Percentiles rank a stretch among this genome's conserved stretches.
These are phyloP conservation scores for Trachemys scripta DNA, from an alignment of 2,113 vertebrate genomes.

Conservation along the genomic window DNA sequence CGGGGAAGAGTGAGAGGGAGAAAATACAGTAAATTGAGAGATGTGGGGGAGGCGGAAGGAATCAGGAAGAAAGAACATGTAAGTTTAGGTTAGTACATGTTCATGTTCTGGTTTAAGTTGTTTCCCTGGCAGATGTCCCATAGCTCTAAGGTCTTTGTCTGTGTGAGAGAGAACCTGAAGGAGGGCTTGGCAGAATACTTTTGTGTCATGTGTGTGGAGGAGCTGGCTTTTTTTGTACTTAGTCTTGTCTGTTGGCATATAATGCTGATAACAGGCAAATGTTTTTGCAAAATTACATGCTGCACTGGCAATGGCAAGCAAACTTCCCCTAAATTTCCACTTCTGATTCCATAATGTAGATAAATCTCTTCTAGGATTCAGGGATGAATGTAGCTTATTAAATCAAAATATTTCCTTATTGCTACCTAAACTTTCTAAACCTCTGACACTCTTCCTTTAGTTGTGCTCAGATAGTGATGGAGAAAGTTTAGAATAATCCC, in stretches of 20 bases:
- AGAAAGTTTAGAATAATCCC: neutral
- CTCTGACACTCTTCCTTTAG: neutral
- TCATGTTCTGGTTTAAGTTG: slow-evolving; percentile 77
- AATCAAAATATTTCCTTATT: neutral
- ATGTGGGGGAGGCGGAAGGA: slow-evolving; percentile 29
- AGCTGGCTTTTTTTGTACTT: slow-evolving; percentile 70
- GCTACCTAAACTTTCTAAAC: neutral
- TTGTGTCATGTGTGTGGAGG: slow-evolving; percentile 43
- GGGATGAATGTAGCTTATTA: neutral
- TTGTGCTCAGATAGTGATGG: neutral
- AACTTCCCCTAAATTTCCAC: slow-evolving; percentile 14
- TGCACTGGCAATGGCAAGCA: slow-evolving; percentile 38
- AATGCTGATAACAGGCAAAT: slow-evolving; percentile 51
- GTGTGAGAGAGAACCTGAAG: slow-evolving; percentile 75
- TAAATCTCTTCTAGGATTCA: neutral
- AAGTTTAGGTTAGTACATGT: slow-evolving; percentile 77
- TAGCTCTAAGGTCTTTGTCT: slow-evolving; percentile 79
- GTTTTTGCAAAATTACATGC: slow-evolving; percentile 1
- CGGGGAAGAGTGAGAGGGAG: slow-evolving; percentile 23
- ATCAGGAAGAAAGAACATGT: slow-evolving; percentile 69
- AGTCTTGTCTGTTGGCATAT: slow-evolving; percentile 70
- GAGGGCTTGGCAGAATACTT: slow-evolving; percentile 68
- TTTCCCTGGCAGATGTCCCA: slow-evolving; percentile 77
- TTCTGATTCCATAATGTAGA: neutral
- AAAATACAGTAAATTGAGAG: slow-evolving; percentile 53